Evolutionary conservation across 2,113 vertebrate species (phyloP), one percentile per base, ranked within the genome.

Genomic region (Ceyx margarethae): DNA sequence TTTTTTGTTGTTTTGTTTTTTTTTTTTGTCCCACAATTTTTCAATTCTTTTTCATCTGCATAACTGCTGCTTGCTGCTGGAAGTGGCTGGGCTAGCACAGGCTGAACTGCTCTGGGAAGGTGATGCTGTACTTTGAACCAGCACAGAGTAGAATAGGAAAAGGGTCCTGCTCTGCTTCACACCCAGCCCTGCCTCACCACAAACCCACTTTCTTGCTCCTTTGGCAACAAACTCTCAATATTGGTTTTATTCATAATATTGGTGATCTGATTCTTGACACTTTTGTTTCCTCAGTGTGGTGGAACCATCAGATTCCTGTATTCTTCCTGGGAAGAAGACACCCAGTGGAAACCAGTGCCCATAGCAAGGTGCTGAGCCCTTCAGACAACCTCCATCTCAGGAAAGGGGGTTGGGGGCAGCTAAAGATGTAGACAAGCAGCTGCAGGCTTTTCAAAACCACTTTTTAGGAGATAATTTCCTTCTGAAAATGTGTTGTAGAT

Each of bases 61-160:
- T 29, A 53, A n/a, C 15, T 35, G 40, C 54, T 73, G 23, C 79
- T 89, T 86, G 73, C 60, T 73, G n/a, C 50, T 50, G 46, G 22
- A 75, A 45, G 31, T 25, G n/a, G 16, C 18, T 58, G 29, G 13
- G 62, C 46, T 18, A 48, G 28, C 42, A 67, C 1, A 71, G 23
- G 28, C 12, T 58, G 62, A 78, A 48, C 26, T 58, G 61, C 37
- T 87, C 0, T 54, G 21, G 15, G 21, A 43, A 23, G 25, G 50
- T 0, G 1, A 14, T 15, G 7, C 16, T 2, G 1, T 35, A 18
- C n/a, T 54, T 11, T 16, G 78, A 66, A 82, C 37, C 3, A 45
- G 26, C 0, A 3, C 6, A 29, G 60, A 43, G 43, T 19, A 43
- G 25, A 43, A 15, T 9, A 25, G 40, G 53, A 43, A 79, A 68